Conservation (phyloP, 1,140 invertebrate species). For the Calliphora vicina region DNA sequence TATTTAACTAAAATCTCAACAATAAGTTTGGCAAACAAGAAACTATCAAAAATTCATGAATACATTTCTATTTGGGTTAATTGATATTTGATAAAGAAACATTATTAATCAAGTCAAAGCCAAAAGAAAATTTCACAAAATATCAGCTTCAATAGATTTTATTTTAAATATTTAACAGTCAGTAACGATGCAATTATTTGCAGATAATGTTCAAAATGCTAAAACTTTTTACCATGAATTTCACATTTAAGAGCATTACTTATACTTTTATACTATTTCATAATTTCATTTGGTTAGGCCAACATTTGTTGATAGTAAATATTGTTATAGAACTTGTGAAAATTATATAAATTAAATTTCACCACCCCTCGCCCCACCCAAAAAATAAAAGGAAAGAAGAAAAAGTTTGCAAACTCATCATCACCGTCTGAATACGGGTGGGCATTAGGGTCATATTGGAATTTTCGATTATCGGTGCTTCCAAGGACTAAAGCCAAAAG, state of each 20-base stretch:
- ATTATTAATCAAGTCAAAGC: neutral
- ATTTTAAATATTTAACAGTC: no score
- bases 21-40: neutral
- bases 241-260: no score
- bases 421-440: neutral
- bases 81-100: constrained; percentile 3
- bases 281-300: neutral
- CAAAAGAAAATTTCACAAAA: neutral
- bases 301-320: neutral
- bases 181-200: neutral
- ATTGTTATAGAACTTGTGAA: constrained; percentile 21
- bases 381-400: no score
- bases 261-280: neutral
- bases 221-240: neutral
- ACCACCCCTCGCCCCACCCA: no score
- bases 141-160: neutral
- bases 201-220: neutral
- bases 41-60: neutral
- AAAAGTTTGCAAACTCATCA: neutral
- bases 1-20: neutral
- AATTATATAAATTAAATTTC: constrained; percentile 26
- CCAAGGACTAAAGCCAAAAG: no score
- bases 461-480: no score
- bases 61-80: neutral
- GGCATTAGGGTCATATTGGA: neutral